phyloP scores from a whole-genome alignment of 2,113 vertebrate species.

The Hemichromis elongatus region DNA sequence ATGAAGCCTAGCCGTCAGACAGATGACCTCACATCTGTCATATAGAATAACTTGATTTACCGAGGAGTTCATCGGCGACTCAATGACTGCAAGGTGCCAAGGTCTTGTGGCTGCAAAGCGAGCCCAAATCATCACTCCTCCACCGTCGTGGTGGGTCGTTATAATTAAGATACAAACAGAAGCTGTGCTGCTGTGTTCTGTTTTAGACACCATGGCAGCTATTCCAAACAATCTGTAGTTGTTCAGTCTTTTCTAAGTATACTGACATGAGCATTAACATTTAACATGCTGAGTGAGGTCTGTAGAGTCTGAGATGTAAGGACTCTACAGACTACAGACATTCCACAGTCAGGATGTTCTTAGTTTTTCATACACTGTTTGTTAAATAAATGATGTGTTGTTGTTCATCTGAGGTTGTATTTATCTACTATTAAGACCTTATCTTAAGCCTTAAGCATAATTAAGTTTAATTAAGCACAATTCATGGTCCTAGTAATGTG shows the following conservation, averaged over 20 bases:
- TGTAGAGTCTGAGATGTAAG: too few species aligned
- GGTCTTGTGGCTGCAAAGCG: not conserved
- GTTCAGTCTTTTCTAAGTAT: not conserved
- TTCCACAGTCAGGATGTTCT: too few species aligned
- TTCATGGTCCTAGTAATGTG: not conserved
- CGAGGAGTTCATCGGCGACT: not conserved
- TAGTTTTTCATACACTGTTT: not conserved
- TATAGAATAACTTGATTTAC: not conserved
- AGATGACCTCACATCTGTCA: not conserved
- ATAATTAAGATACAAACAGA: not conserved
- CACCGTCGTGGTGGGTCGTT: not conserved
- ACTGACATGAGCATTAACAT: too few species aligned
- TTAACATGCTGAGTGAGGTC: too few species aligned
- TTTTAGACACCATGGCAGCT: not conserved
- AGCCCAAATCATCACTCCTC: not conserved
- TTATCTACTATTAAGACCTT: fast-evolving
- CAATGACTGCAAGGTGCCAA: not conserved
- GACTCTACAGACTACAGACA: too few species aligned
- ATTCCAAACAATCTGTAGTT: not conserved
- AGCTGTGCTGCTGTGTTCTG: not conserved
- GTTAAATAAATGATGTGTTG: not conserved
- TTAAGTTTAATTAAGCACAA: fast-evolving
- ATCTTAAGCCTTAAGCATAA: fast-evolving
- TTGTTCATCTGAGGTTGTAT: not conserved
- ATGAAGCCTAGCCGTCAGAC: fast-evolving